A percentile compares a stretch with the other conserved stretches of the same genome.
Evolutionary conservation across 2,888 invertebrate genomes (phyloP).

Genomic region (Rhynchonema sp.): DNA sequence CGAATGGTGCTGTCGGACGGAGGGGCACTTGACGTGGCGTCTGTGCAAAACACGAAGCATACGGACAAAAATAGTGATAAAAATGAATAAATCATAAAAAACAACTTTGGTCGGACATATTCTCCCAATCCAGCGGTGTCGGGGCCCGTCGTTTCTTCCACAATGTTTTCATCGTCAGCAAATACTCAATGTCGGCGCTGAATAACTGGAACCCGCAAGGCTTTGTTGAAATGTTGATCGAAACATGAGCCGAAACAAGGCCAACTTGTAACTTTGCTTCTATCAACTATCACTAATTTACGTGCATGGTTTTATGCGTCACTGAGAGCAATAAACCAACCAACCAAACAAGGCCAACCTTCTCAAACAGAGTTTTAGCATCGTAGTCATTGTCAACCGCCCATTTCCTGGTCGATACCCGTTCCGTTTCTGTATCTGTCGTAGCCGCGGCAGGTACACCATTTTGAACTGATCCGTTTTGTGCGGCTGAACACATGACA

Average conservation of each 20-base stretch:
- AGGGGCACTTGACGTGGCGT: too few species aligned
- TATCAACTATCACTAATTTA: too few species aligned
- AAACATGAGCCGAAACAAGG: background rate
- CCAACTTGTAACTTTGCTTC: too few species aligned
- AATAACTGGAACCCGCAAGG: slow-evolving; percentile 45
- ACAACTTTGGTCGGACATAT: slow-evolving; percentile 36
- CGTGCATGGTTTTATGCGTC: background rate
- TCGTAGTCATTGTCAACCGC: slow-evolving; percentile 63
- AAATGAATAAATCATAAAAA: background rate
- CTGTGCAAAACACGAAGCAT: too few species aligned
- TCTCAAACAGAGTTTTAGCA: slow-evolving; percentile 62
- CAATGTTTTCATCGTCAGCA: slow-evolving; percentile 76
- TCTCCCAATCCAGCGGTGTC: slow-evolving; percentile 43
- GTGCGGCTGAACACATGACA: background rate
- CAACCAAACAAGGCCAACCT: slow-evolving; percentile 36
- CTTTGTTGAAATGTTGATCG: background rate
- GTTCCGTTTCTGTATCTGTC: slow-evolving; percentile 3
- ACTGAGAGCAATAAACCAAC: too few species aligned
- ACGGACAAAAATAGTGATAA: too few species aligned
- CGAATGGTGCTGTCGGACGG: slow-evolving; percentile 31
- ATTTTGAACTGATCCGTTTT: background rate
- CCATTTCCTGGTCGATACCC: slow-evolving; percentile 60
- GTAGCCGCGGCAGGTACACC: background rate
- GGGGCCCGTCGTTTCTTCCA: slow-evolving; percentile 76
- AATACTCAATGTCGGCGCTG: slow-evolving; percentile 75